A percentile compares a stretch with the other conserved stretches of the same genome.
phyloP scores from a whole-genome alignment of 2,113 vertebrate genomes.

The Chiloscyllium plagiosum region DNA sequence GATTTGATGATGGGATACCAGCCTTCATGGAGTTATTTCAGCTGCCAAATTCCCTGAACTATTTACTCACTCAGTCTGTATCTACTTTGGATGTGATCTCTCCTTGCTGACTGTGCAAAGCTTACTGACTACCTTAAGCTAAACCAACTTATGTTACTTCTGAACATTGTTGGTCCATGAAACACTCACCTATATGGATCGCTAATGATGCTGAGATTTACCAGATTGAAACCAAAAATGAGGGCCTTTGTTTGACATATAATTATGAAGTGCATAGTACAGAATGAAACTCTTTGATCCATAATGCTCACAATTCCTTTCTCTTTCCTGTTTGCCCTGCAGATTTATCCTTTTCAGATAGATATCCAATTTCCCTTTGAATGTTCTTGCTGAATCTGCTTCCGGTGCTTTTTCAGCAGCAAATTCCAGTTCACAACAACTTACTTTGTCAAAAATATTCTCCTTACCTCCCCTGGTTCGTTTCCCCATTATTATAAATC shows the following conservation, averaged over 20 bases:
- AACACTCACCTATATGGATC: not conserved
- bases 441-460: not conserved
- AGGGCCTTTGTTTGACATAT: not conserved
- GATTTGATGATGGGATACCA: no score
- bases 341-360: not conserved
- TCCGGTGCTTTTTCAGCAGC: not conserved
- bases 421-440: not conserved
- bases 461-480: not conserved
- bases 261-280: not conserved
- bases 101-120: no score
- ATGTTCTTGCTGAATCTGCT: not conserved
- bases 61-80: no score
- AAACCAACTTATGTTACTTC: not conserved
- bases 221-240: not conserved
- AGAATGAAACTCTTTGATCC: not conserved
- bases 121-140: not conserved
- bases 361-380: not conserved
- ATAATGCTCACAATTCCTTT: not conserved
- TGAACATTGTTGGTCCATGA: not conserved
- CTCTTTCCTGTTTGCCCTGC: not conserved
- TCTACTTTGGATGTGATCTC: no score
- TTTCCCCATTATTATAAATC: no score
- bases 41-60: no score
- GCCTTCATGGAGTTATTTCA: no score
- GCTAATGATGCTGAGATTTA: not conserved